phyloP scores from a whole-genome alignment of 2,888 invertebrate species.

The Nephrocerus scutellatus region DNA sequence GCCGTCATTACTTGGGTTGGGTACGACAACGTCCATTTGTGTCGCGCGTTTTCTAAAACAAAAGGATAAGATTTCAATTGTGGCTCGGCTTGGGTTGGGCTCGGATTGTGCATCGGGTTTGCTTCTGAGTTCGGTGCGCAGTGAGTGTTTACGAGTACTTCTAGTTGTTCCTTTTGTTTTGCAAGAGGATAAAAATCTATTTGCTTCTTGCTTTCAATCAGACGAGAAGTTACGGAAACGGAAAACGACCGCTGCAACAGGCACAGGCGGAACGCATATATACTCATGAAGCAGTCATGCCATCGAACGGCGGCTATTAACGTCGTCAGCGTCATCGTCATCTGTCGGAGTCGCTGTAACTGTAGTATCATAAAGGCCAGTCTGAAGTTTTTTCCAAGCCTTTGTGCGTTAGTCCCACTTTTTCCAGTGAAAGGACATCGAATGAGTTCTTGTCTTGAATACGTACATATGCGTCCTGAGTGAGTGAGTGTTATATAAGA shows the following conservation, averaged over 20 bases:
- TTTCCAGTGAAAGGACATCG: no score
- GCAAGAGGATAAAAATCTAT: background rate
- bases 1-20: conserved; percentile 3
- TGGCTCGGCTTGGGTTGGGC: no score
- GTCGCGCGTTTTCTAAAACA: conserved; percentile 27
- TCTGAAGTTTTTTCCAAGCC: no score
- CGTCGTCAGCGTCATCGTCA: no score
- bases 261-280: background rate
- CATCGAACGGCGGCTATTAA: no score
- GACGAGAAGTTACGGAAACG: background rate
- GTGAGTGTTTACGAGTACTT: conserved; percentile 27
- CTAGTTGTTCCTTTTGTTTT: conserved; percentile 3
- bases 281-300: no score
- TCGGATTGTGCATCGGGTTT: conserved; percentile 4
- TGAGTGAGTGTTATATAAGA: no score
- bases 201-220: background rate
- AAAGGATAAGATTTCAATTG: conserved; percentile 37
- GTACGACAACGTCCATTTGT: background rate
- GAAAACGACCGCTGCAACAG: conserved; percentile 1
- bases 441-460: no score
- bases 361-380: no score
- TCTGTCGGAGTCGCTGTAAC: no score
- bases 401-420: no score
- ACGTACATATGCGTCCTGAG: no score
- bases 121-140: conserved; percentile 9